These are phyloP conservation scores for Sycophaga agraensis DNA, from an alignment of 1,140 invertebrate genomes.

Conservation along the genomic window DNA sequence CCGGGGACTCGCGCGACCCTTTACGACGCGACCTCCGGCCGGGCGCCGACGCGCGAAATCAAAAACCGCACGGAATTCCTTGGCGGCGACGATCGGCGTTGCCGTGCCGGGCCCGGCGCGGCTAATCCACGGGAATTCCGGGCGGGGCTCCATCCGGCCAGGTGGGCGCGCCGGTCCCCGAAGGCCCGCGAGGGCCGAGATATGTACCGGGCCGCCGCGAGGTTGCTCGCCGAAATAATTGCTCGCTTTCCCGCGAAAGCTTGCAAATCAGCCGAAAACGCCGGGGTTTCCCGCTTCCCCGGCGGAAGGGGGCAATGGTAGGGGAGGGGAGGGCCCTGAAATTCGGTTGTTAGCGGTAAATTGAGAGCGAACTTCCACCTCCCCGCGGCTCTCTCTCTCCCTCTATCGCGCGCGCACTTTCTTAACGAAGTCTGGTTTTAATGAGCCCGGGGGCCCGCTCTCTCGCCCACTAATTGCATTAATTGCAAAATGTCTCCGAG, in stretches of 20 bases:
- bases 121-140: too few relatives aligned
- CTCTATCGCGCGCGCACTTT: background rate
- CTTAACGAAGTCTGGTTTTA: constrained; percentile 37
- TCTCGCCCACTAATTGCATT: constrained; percentile 33
- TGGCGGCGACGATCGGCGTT: too few relatives aligned
- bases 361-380: constrained; percentile 13
- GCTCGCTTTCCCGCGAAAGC: constrained; percentile 21
- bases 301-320: background rate
- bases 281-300: background rate
- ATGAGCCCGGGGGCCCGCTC: constrained; percentile 21
- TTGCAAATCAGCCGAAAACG: constrained; percentile 23
- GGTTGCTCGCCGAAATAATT: constrained; percentile 19
- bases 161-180: background rate
- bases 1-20: too few relatives aligned
- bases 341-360: constrained; percentile 31
- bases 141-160: background rate
- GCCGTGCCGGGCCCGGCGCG: too few relatives aligned
- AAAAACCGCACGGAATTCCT: too few relatives aligned
- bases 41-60: too few relatives aligned
- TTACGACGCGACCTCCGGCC: too few relatives aligned
- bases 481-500: constrained; percentile 37
- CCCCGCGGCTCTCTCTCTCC: background rate
- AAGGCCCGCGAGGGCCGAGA: constrained; percentile 13
- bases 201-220: background rate
- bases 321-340: constrained; percentile 2